phyloP scores from a whole-genome alignment of 2,113 vertebrate genomes.

The Scalopus aquaticus region DNA sequence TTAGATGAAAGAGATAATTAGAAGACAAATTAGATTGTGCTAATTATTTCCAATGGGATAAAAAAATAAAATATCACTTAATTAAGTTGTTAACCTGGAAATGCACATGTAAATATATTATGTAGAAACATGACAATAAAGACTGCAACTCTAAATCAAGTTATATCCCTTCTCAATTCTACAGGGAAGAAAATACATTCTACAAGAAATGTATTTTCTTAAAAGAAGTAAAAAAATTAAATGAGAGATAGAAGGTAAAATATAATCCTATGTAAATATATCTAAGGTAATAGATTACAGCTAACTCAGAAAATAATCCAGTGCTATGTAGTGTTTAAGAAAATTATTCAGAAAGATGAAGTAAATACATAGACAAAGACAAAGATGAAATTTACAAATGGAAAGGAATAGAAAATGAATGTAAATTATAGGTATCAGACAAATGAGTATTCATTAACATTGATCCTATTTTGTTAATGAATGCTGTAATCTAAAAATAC shows the following conservation, averaged over 20 bases:
- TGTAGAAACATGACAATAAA: background rate
- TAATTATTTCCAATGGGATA: background rate
- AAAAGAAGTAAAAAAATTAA: background rate
- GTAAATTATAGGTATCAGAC: background rate
- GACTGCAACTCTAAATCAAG: background rate
- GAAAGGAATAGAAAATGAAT: background rate
- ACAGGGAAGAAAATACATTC: background rate
- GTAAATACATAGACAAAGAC: background rate
- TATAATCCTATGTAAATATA: background rate
- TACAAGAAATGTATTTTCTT: background rate
- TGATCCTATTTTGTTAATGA: background rate
- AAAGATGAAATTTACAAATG: background rate
- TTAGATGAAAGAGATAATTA: background rate
- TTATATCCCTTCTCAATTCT: background rate
- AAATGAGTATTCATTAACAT: background rate
- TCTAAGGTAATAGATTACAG: background rate
- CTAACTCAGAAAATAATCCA: slow-evolving; percentile 1
- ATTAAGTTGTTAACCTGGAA: background rate
- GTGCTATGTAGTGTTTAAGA: background rate
- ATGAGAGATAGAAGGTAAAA: background rate
- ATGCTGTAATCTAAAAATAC: background rate
- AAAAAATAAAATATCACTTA: background rate
- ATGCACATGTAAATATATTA: background rate
- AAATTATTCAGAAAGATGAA: background rate
- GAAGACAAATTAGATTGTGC: background rate